phyloP scores from a whole-genome alignment of 2,888 invertebrate genomes.

The Callyntrura guangdongensis region DNA sequence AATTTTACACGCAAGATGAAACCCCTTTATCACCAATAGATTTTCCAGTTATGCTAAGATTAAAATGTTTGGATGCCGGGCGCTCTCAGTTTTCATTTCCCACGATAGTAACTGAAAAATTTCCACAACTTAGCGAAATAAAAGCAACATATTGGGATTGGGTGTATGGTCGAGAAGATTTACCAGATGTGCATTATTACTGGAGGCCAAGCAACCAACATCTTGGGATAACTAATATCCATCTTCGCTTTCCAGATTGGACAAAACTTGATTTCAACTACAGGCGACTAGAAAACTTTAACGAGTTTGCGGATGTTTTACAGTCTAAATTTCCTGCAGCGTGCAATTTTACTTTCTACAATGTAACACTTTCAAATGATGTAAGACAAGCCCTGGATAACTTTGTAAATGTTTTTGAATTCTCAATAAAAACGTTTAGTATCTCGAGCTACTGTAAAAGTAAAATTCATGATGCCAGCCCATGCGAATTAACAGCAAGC shows the following conservation, averaged over 20 bases:
- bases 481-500: background rate
- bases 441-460: conserved; percentile 5
- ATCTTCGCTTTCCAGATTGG: conserved; percentile 58
- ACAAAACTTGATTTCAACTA: conserved; percentile 18
- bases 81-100: conserved; percentile 70
- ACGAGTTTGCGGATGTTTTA: conserved; percentile 21
- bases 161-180: conserved; percentile 53
- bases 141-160: conserved; percentile 74
- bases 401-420: conserved; percentile 6
- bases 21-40: conserved; percentile 55
- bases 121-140: conserved; percentile 51
- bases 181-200: conserved; percentile 65
- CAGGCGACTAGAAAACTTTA: conserved; percentile 50
- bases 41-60: conserved; percentile 59
- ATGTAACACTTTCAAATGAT: conserved; percentile 39
- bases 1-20: conserved; percentile 58
- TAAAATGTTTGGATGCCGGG: conserved; percentile 59
- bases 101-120: conserved; percentile 20
- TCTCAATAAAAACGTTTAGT: background rate
- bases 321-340: conserved; percentile 49
- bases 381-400: conserved; percentile 14
- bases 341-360: conserved; percentile 43
- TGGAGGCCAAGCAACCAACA: conserved; percentile 62
- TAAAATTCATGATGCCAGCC: conserved; percentile 22
- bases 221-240: conserved; percentile 17